A percentile compares a stretch with the other conserved stretches of the same genome.
phyloP scores from a whole-genome alignment of 2,113 vertebrate genomes.

The Spilogale gracilis region DNA sequence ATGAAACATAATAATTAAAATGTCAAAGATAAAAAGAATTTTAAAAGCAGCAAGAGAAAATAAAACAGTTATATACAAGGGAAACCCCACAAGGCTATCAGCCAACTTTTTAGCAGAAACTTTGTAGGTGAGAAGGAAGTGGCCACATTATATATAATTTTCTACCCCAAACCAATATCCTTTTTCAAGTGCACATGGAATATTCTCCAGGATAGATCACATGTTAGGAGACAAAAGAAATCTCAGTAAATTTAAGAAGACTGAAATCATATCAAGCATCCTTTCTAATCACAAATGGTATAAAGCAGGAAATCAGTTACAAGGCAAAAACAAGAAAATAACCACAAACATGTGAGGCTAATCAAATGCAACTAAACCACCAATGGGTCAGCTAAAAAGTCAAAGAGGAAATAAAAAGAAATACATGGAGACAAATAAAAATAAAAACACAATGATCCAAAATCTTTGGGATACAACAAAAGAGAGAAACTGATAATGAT shows the following conservation, averaged over 20 bases:
- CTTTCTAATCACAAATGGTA: not conserved
- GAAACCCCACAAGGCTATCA: not conserved
- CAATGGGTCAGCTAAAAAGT: not conserved
- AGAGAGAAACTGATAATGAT: not conserved
- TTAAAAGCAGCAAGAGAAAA: not conserved
- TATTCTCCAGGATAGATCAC: not conserved
- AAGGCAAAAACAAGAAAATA: not conserved
- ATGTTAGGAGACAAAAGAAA: not conserved
- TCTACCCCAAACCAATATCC: not conserved
- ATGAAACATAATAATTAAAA: not conserved
- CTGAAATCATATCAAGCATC: not conserved
- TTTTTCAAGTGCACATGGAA: not conserved
- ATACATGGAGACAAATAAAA: not conserved
- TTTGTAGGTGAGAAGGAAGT: not conserved
- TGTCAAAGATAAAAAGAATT: not conserved
- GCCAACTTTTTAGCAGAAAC: not conserved
- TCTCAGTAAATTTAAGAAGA: not conserved
- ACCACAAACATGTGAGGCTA: not conserved
- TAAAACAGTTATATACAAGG: not conserved
- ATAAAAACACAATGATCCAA: not conserved
- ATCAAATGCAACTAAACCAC: not conserved
- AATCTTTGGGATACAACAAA: not conserved
- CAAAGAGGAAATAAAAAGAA: not conserved
- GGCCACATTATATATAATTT: not conserved
- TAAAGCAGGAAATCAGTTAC: not conserved